Base-by-base conservation (phyloP, 2,888 invertebrate genomes). In the Cosmia trapezina region DNA sequence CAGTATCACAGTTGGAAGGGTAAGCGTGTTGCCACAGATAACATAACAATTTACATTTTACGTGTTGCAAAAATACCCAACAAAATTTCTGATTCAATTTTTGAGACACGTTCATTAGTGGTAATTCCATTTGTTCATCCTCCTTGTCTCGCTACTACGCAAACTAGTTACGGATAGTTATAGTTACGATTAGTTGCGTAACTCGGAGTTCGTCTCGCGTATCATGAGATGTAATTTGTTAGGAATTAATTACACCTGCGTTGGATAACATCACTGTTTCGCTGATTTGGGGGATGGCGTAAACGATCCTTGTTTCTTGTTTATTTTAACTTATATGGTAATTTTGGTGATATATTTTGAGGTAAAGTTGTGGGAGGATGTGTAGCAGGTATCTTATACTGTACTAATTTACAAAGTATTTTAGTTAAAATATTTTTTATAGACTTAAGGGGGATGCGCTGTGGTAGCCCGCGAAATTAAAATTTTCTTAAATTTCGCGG, bases 211-310 rank as follows among this genome's bases (percentile, higher is more conserved):
- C 84, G 88, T 88, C 85, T 84, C 86, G 86, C 89, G 89, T 91
- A 92, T 92, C 93, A 91, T 89, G 89, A 86, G 85, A 80, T 83
- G 91, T 93, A 93, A 94, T 94, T 95, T 94, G 90, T 92, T 89
- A 77, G 81, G 87, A 94, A 95, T 94, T 94, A 94, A 94, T 94
- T 94, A 94, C 92, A 91, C 89, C 90, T 90, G 89, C 84, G 84
- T 84, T 91, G 93, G 90, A 89, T 89, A 79, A 85, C 89, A 87
- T 88, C 73, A 68, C 70, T 83, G 83, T 83, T 83, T 85, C 72
- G 68, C 70, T 79, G 76, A 84, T 71, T 81, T 67, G 68, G 74
- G 60, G 66, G 71, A 53, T 71, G 76, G 78, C 45, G 78, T 75
- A 61, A 77, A 78, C 76, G 76, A 62, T 75, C 43, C 54, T 71